A percentile compares a stretch with the other conserved stretches of the same genome.
Conservation (phyloP, 1,140 invertebrate genomes). For the Zaprionus kolodkinae region DNA sequence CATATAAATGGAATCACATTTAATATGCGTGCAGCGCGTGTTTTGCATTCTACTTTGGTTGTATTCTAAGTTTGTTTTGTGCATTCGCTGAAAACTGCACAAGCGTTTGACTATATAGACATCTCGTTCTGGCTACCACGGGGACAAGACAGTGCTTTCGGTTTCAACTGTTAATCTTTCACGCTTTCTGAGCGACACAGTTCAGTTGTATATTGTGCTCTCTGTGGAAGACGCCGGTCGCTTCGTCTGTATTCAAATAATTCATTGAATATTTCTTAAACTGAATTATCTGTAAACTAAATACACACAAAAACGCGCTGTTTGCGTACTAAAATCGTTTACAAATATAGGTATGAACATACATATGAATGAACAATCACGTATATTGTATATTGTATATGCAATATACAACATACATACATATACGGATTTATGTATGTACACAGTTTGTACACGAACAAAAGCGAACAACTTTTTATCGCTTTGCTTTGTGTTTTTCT, state of each 20-base stretch:
- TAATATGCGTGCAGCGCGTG: neutral
- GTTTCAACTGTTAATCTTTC: neutral
- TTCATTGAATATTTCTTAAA: neutral
- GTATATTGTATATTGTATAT: neutral
- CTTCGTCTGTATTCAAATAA: neutral
- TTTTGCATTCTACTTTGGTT: neutral
- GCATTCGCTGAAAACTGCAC: neutral
- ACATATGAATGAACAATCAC: neutral
- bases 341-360: no score
- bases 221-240: constrained; percentile 4
- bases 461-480: neutral
- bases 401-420: no score
- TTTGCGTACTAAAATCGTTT: no score
- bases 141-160: neutral
- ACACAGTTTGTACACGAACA: neutral
- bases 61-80: neutral
- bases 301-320: neutral
- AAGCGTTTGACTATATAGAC: neutral
- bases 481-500: neutral
- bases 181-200: neutral
- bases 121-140: constrained; percentile 8
- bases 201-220: constrained; percentile 6
- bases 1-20: no score
- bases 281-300: neutral
- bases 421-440: neutral